These are phyloP conservation scores for Chrysopilus asiliformis DNA, from an alignment of 2,888 invertebrate genomes.

Conservation along the genomic window DNA sequence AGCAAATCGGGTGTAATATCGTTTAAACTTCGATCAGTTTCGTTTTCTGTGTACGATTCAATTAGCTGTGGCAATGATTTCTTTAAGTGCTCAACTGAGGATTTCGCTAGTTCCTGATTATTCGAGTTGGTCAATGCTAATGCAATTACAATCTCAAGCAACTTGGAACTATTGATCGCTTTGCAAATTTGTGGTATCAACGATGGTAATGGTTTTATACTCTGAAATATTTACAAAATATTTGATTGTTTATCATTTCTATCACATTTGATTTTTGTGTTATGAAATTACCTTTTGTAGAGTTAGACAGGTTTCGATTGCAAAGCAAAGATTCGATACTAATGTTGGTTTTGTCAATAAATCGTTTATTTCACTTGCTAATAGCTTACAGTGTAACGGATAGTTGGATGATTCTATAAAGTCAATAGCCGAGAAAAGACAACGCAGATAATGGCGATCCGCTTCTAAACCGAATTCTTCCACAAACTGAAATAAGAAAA, in stretches of 20 bases:
- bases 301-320: slow-evolving; percentile 67
- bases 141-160: slow-evolving; percentile 85
- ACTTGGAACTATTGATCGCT: slow-evolving; percentile 70
- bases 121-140: slow-evolving; percentile 71
- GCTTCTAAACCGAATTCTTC: slow-evolving; percentile 89
- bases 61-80: slow-evolving; percentile 73
- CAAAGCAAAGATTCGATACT: slow-evolving; percentile 76
- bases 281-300: slow-evolving; percentile 50
- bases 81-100: slow-evolving; percentile 66
- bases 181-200: slow-evolving; percentile 74
- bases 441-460: slow-evolving; percentile 91
- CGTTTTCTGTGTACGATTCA: slow-evolving; percentile 73
- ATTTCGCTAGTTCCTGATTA: slow-evolving; percentile 56
- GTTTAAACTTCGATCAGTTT: slow-evolving; percentile 71
- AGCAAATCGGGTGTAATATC: slow-evolving; percentile 83
- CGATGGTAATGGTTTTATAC: slow-evolving; percentile 62
- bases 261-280: background rate
- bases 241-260: background rate
- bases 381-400: slow-evolving; percentile 55
- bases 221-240: slow-evolving; percentile 40
- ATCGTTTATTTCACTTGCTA: slow-evolving; percentile 63
- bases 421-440: slow-evolving; percentile 80
- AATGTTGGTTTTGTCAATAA: slow-evolving; percentile 77
- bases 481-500: slow-evolving; percentile 56
- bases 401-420: slow-evolving; percentile 53